phyloP scores from a whole-genome alignment of 1,140 invertebrate species.

The Zaprionus inermis region DNA sequence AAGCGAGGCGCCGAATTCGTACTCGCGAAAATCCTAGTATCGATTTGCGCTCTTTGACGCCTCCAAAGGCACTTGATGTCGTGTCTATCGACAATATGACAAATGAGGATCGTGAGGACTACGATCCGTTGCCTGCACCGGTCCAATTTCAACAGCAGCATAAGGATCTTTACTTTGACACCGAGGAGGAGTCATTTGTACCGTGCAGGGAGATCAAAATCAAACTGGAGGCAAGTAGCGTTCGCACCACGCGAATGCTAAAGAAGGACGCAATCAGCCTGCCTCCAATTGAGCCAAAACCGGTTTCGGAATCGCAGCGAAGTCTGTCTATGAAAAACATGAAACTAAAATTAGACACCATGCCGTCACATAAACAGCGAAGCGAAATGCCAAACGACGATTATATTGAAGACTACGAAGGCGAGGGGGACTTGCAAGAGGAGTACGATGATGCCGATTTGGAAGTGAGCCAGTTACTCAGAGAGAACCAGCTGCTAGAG shows the following conservation, averaged over 20 bases:
- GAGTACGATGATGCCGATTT: constrained; percentile 11
- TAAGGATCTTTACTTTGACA: constrained; percentile 13
- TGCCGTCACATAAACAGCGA: background rate
- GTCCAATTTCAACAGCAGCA: constrained; percentile 7
- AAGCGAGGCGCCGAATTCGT: constrained; percentile 52
- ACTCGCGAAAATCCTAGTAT: constrained; percentile 49
- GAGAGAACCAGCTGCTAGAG: constrained; percentile 1
- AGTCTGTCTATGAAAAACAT: constrained; percentile 50
- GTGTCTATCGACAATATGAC: background rate
- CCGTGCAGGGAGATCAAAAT: constrained; percentile 52
- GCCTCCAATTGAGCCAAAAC: background rate
- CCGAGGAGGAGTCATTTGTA: constrained; percentile 35
- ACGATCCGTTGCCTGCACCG: background rate
- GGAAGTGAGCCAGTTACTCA: constrained; percentile 11
- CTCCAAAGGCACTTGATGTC: background rate
- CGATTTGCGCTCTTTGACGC: constrained; percentile 21
- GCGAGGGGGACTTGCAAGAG: background rate
- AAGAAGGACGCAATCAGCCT: constrained; percentile 10
- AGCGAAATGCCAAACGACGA: background rate
- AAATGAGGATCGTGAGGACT: background rate
- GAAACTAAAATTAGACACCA: too few species aligned
- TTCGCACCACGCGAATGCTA: constrained; percentile 35
- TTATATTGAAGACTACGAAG: constrained; percentile 20
- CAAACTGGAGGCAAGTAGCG: constrained; percentile 49
- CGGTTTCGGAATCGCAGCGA: constrained; percentile 25